phyloP scores from a whole-genome alignment of 2,888 invertebrate genomes.

The Diplazon laetatorius region DNA sequence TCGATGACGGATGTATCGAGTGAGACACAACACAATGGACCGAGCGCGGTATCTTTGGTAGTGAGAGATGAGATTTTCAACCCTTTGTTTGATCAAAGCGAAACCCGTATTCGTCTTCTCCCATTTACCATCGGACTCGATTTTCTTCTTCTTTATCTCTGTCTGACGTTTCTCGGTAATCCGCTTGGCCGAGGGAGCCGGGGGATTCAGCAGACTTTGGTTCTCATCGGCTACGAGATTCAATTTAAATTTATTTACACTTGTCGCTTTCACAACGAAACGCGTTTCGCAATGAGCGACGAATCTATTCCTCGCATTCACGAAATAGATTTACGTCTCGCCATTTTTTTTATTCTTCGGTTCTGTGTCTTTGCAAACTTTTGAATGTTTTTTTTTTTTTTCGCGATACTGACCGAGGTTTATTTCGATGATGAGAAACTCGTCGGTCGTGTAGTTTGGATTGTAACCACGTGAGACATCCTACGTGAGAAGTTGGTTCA shows the following conservation, averaged over 20 bases:
- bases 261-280: slow-evolving; percentile 72
- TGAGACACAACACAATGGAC: background rate
- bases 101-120: slow-evolving; percentile 29
- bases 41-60: background rate
- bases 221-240: slow-evolving; percentile 63
- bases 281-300: slow-evolving; percentile 70
- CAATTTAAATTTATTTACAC: slow-evolving; percentile 79
- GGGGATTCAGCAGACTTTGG: slow-evolving; percentile 65
- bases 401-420: too few species aligned
- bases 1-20: background rate
- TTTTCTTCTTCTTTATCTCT: slow-evolving; percentile 27
- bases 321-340: slow-evolving; percentile 74
- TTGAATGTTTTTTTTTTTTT: too few species aligned
- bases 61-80: slow-evolving; percentile 66
- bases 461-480: too few species aligned
- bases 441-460: too few species aligned
- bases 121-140: background rate
- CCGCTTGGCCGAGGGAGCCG: slow-evolving; percentile 69
- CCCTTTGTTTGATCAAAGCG: slow-evolving; percentile 73
- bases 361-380: too few species aligned
- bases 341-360: too few species aligned
- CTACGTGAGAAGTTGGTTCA: slow-evolving; percentile 28
- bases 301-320: slow-evolving; percentile 42
- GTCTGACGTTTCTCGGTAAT: slow-evolving; percentile 65
- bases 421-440: too few species aligned